phyloP scores from a whole-genome alignment of 2,797 vertebrate genomes.

The Sphaeramia orbicularis region DNA sequence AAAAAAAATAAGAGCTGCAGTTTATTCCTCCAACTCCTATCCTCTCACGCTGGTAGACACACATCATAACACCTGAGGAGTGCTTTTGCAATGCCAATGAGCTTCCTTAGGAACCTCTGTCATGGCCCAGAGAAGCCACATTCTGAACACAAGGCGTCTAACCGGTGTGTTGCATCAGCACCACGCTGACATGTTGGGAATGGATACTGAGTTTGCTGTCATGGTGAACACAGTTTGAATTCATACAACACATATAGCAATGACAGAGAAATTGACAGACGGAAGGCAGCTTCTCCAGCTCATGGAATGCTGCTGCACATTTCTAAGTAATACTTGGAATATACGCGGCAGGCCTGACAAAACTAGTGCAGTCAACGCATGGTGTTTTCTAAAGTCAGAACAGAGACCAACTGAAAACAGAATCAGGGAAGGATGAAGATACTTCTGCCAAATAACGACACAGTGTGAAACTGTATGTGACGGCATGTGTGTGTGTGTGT shows the following conservation, averaged over 20 bases:
- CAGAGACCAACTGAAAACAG: conserved; percentile 1
- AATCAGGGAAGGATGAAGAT: conserved; percentile 1
- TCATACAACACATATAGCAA: conserved; percentile 22
- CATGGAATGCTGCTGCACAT: conserved; percentile 8
- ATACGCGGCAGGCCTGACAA: neutral
- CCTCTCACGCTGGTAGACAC: too few relatives aligned
- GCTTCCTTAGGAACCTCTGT: conserved; percentile 29
- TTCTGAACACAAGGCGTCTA: conserved; percentile 19
- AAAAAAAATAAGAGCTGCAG: too few relatives aligned
- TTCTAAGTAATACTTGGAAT: neutral
- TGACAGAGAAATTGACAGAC: conserved; percentile 31
- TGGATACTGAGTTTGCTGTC: conserved; percentile 38
- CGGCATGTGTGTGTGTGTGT: neutral
- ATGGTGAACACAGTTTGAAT: conserved; percentile 44
- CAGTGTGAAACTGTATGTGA: neutral
- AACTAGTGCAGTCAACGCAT: neutral
- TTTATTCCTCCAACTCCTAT: neutral
- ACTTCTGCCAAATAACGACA: conserved; percentile 14
- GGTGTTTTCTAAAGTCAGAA: conserved; percentile 8
- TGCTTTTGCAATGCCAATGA: conserved; percentile 58
- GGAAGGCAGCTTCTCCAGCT: conserved; percentile 13
- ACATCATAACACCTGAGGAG: neutral
- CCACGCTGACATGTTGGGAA: conserved; percentile 25
- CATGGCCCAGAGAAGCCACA: conserved; percentile 39
- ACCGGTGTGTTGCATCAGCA: conserved; percentile 56